Conservation (phyloP, 2,797 vertebrate species). For the Geotrypetes seraphini region DNA sequence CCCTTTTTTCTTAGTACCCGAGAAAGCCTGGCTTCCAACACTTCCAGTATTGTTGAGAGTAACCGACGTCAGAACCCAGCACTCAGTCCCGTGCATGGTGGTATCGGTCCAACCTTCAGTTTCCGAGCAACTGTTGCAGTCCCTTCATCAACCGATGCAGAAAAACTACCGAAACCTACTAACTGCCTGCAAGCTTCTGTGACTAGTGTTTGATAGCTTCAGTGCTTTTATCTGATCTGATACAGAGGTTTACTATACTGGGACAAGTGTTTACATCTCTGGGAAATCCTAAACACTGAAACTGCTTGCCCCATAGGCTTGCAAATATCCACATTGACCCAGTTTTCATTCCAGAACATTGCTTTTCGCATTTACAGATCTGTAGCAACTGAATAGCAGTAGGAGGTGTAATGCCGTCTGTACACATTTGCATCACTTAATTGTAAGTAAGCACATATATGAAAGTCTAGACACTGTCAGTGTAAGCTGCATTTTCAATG, state of each 20-base stretch:
- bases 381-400: conserved; percentile 59
- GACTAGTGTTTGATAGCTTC: conserved; percentile 90
- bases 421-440: conserved; percentile 63
- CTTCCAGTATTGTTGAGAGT: conserved; percentile 97
- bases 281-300: conserved; percentile 50
- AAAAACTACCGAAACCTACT: conserved; percentile 96
- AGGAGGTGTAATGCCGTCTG: conserved; percentile 56
- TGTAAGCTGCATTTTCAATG: conserved; percentile 54
- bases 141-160: conserved; percentile 76
- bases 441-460: conserved; percentile 63
- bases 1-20: conserved; percentile 74
- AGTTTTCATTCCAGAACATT: too few species aligned
- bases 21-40: conserved; percentile 98
- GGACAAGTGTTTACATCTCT: conserved; percentile 67
- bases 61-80: conserved; percentile 93
- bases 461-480: conserved; percentile 69
- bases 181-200: conserved; percentile 97
- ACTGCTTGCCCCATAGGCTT: conserved; percentile 63
- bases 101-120: conserved; percentile 80
- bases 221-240: conserved; percentile 45
- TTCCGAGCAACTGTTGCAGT: conserved; percentile 81
- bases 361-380: conserved; percentile 62
- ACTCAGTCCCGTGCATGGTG: conserved; percentile 90
- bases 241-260: conserved; percentile 59
- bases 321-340: conserved; percentile 45